These are phyloP conservation scores for Lota lota DNA, from an alignment of 2,113 vertebrate genomes.

Conservation along the genomic window DNA sequence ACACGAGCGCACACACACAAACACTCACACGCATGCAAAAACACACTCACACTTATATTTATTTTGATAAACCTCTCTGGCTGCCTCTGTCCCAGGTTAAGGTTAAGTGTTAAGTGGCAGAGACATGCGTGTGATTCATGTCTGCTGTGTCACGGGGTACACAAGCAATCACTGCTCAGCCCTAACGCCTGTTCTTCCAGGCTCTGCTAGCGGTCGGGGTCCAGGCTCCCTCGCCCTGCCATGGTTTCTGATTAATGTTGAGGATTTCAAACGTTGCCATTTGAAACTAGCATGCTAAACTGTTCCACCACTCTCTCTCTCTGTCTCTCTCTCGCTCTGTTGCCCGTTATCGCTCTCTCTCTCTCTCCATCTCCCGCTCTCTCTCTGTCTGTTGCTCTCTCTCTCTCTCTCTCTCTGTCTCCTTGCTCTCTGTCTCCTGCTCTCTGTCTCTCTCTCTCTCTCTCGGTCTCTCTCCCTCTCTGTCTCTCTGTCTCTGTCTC, in stretches of 20 bases:
- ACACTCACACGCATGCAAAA: too few relatives aligned
- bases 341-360: conserved; percentile 14
- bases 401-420: too few relatives aligned
- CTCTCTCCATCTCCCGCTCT: conserved; percentile 19
- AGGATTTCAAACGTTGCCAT: conserved; percentile 62
- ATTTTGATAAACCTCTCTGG: too few relatives aligned
- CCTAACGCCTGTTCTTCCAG: conserved; percentile 43
- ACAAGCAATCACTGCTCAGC: conserved; percentile 69
- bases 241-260: conserved; percentile 60
- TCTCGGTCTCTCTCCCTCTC: too few relatives aligned
- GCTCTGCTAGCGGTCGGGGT: conserved; percentile 10
- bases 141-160: conserved; percentile 61
- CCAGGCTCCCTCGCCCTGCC: conserved; percentile 53
- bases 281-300: neutral
- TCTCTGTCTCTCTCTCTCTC: too few relatives aligned
- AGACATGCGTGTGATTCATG: conserved; percentile 65
- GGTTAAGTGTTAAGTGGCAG: conserved; percentile 32
- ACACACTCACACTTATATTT: too few relatives aligned
- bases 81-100: neutral
- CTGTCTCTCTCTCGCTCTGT: conserved; percentile 12
- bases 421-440: too few relatives aligned
- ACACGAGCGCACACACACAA: too few relatives aligned
- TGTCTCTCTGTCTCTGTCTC: neutral
- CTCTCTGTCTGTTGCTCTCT: too few relatives aligned
- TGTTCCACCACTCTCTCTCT: neutral